Percentiles rank a stretch among this genome's conserved stretches.
phyloP scores from a whole-genome alignment of 2,888 invertebrate species.

The Amblyjoppa fuscipennis region DNA sequence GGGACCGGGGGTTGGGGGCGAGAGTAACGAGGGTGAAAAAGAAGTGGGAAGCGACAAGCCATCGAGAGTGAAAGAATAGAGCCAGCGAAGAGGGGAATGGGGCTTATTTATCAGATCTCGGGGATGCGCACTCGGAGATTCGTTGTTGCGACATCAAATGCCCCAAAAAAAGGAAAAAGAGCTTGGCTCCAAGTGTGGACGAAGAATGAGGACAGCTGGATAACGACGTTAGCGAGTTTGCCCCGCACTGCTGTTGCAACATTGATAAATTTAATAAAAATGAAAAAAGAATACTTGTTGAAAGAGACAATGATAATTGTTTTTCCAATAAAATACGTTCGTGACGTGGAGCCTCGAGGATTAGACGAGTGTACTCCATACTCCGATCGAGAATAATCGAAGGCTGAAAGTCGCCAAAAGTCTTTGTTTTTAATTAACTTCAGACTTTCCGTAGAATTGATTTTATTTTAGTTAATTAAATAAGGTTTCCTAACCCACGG shows the following conservation, averaged over 20 bases:
- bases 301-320: not conserved
- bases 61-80: constrained; percentile 58
- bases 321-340: constrained; percentile 7
- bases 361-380: not conserved
- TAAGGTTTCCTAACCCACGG: not conserved
- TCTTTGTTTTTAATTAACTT: not conserved
- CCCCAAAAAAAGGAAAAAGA: constrained; percentile 42
- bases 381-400: too few species aligned
- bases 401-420: not conserved
- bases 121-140: constrained; percentile 59
- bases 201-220: not conserved
- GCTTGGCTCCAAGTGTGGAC: constrained; percentile 10
- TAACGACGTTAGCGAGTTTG: not conserved
- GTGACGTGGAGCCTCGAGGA: constrained; percentile 1
- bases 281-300: not conserved
- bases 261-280: not conserved
- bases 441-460: not conserved
- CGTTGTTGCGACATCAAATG: constrained; percentile 54
- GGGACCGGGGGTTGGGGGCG: constrained; percentile 52
- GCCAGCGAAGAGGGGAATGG: constrained; percentile 44
- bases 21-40: constrained; percentile 65
- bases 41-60: constrained; percentile 51
- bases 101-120: constrained; percentile 68
- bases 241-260: not conserved
- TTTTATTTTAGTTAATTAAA: not conserved